phyloP scores from a whole-genome alignment of 1,140 invertebrate genomes.

The Delia radicum region DNA sequence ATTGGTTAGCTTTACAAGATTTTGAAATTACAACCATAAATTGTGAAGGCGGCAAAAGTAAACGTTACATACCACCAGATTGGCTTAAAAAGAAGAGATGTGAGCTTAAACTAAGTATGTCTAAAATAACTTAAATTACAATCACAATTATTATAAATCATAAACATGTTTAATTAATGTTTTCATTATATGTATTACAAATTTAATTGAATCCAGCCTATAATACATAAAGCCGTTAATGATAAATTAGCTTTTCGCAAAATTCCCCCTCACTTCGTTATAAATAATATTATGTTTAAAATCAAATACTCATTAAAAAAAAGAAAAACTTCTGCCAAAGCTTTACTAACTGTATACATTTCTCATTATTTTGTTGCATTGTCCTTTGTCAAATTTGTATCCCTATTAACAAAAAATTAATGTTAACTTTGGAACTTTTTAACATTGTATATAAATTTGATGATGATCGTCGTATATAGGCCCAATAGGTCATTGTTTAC shows the following conservation, averaged over 20 bases:
- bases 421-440: background rate
- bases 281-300: background rate
- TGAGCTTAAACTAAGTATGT: conserved; percentile 53
- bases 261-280: background rate
- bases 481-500: conserved; percentile 53
- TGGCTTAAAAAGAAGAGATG: conserved; percentile 53
- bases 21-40: background rate
- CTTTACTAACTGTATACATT: background rate
- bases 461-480: conserved; percentile 33
- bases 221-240: no score
- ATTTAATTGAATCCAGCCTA: background rate
- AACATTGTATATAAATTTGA: background rate
- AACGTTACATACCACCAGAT: conserved; percentile 52
- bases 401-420: background rate
- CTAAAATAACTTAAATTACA: background rate
- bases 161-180: no score
- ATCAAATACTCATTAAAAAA: background rate
- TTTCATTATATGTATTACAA: no score
- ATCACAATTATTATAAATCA: background rate
- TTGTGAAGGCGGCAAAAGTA: conserved; percentile 28
- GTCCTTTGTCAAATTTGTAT: background rate
- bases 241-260: background rate
- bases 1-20: background rate
- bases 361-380: background rate
- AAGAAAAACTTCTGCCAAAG: no score